Evolutionary conservation across 2,888 invertebrate species (phyloP), one percentile per base, ranked within the genome.

Genomic region (Caenorhabditis uteleia): DNA sequence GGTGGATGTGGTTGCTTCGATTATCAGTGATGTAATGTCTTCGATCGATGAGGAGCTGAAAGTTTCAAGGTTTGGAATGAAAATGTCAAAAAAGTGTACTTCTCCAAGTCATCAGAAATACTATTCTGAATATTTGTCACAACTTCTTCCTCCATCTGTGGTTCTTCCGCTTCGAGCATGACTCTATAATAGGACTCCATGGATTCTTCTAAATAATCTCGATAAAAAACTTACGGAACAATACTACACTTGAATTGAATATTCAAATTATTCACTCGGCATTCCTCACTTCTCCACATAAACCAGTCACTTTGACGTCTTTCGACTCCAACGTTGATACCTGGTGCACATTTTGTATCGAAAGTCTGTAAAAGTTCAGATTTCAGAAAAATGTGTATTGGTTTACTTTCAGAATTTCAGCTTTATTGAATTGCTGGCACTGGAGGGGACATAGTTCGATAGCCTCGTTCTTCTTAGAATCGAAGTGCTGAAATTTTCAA

Each of bases 261-360:
- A 43, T 44, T 57, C 44, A 53, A 47, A 31, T 57, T 47, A 23
- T 42, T 53, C 8, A 42, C 39, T 36, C 48, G 51, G 39, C 62
- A 62, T 3, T 47, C 51, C 7, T 51, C 45, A n/a, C 49, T 51
- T 43, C 62, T 34, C 51, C 51, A 62, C 62, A 62, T 57, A 36
- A 62, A 62, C 62, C 62, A 62, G 25, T 62, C 62, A 43, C 51
- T 51, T 29, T 62, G 56, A 3, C 62, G 56, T 25, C 62, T 44
- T 49, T 62, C 62, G 29, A 62, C 62, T 26, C 62, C 62, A n/a
- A 51, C 56, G 6, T 31, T 51, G n/a, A 51, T 51, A 12, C 59
- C 59, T 5, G 51, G 51, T 3, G 51, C 47, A 21, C 62, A 61
- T 26, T 40, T 14, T 3, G 40, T 36, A 61, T 54, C n/a, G 18